Base-by-base conservation (phyloP, 2,888 invertebrate genomes). In the Meiosimyza decipiens region DNA sequence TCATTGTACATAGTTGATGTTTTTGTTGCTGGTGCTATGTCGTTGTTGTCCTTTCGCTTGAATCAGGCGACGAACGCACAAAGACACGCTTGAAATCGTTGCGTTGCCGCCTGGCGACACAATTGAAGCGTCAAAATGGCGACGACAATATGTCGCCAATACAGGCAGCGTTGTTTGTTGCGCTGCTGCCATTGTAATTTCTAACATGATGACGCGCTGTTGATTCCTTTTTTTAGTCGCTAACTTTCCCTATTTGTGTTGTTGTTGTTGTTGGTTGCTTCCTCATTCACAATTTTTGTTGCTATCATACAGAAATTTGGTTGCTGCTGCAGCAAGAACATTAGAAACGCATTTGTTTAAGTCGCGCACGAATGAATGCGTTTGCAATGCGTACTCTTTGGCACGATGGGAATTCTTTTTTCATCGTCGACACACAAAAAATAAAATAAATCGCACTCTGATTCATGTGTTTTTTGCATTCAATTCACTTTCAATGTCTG, bases 81-180 rank as follows among this genome's bases (percentile, higher is more conserved):
- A 40, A 11, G 13, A 49, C 55, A 59, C 51, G 59, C 47, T 52
- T 65, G 64, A 40, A 60, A 67, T 55, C 28, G 50, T 47, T 63
- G 64, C 74, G 68, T 33, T 73, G 71, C 67, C 71, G 71, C 52
- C 76, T 68, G 77, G 80, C 80, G 79, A 79, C 81, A 81, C 80
- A 76, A 75, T 74, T 75, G 75, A 77, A 74, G 77, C 81, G 80
- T 82, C 81, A 81, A 81, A 84, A 80, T 82, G 83, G 83, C 83
- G 85, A 81, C 85, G 80, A 80, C 82, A 80, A 81, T 79, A 80
- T 82, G 84, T 82, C 85, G 85, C 85, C 84, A 79, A 75, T 74
- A 69, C 74, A 68, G 72, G 76, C 75, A 33, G 69, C 67, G 54
- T 33, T 16, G 13, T 28, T 28, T 40, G 40, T 9, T 40, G 11